A percentile compares a stretch with the other conserved stretches of the same genome.
Conservation (phyloP, 2,113 vertebrate species). For the Serinus canaria region DNA sequence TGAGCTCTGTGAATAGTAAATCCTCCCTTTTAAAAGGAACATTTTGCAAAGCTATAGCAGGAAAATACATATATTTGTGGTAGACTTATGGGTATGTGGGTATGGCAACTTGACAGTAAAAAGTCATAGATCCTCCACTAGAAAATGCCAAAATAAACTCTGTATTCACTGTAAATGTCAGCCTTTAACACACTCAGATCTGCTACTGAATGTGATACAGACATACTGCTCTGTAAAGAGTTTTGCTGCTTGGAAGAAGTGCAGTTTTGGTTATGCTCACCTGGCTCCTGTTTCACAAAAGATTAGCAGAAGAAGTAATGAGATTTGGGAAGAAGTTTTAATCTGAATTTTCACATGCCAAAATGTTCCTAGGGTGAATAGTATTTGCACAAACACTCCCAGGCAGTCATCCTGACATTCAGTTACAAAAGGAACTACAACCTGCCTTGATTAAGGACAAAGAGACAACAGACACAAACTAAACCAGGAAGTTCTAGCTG, state of each 20-base stretch:
- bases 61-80: slow-evolving; percentile 44
- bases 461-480: not conserved
- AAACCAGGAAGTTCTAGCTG: not conserved
- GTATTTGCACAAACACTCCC: not conserved
- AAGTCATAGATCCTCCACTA: slow-evolving; percentile 49
- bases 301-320: not conserved
- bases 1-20: slow-evolving; percentile 16
- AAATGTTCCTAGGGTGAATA: not conserved
- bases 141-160: slow-evolving; percentile 57
- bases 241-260: not conserved
- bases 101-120: slow-evolving; percentile 65
- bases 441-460: not conserved
- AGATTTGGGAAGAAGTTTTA: not conserved
- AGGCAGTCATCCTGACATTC: not conserved
- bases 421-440: not conserved
- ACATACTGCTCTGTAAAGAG: not conserved
- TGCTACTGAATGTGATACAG: slow-evolving; percentile 12
- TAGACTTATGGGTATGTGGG: slow-evolving; percentile 50
- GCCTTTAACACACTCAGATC: not conserved
- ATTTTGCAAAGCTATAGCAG: slow-evolving; percentile 45
- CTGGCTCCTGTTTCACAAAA: not conserved
- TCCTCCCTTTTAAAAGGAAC: slow-evolving; percentile 1
- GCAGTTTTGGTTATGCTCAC: not conserved
- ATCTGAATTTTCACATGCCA: not conserved
- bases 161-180: slow-evolving; percentile 27